These are phyloP conservation scores for Bubalus kerabau DNA, from an alignment of 2,113 vertebrate species.

Conservation along the genomic window DNA sequence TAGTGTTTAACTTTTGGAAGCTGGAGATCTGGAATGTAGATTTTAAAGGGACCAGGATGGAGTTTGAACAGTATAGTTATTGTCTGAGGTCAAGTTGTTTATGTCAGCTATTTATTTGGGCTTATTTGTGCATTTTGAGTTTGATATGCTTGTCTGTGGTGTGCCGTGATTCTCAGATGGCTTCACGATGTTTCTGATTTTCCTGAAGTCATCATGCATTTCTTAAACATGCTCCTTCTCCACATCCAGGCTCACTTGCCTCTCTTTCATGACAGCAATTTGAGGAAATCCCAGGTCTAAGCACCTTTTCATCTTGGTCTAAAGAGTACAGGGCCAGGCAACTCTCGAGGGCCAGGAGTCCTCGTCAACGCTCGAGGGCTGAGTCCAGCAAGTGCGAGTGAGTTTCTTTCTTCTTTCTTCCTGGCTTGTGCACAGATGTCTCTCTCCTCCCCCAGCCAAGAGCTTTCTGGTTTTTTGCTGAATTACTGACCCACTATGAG, in stretches of 20 bases:
- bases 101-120: neutral
- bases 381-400: rapidly evolving
- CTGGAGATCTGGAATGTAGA: neutral
- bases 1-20: neutral
- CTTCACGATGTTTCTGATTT: neutral
- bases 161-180: neutral
- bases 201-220: neutral
- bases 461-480: neutral
- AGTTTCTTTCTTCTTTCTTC: neutral
- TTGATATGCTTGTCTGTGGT: neutral
- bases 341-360: neutral
- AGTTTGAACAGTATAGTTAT: neutral
- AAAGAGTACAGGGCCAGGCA: neutral
- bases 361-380: rapidly evolving
- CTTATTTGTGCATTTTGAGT: neutral
- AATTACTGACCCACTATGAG: neutral
- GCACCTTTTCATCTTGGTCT: neutral
- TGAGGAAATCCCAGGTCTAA: neutral
- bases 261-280: neutral
- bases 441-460: neutral
- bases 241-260: neutral
- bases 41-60: neutral
- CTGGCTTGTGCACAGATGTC: neutral
- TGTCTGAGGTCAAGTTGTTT: neutral
- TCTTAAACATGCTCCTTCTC: neutral